Base-by-base conservation (phyloP, 2,797 vertebrate species). In the Anolis apletophallus region DNA sequence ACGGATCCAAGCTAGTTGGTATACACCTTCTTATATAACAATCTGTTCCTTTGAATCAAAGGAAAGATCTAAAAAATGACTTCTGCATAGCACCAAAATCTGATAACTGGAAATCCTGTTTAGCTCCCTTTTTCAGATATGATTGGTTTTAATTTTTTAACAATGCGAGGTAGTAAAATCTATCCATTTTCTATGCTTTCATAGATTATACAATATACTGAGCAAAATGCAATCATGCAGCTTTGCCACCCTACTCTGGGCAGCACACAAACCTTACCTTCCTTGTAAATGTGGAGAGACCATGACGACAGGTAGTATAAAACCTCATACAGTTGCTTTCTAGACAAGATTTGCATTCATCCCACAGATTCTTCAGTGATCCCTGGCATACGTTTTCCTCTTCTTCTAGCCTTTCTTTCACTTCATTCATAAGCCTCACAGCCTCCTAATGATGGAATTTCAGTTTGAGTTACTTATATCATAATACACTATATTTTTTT, bases 311-410 rank as follows among this genome's bases (percentile, higher is more conserved):
- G 91, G 96, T 95, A 91, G 96, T 96, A 71, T 98, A 97, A 89
- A 97, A 97, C 75, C 89, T 96, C 94, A 98, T 97, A 82, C 98
- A 99, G 17, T 95, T 96, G 1, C 97, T 97, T 93, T 98, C 96
- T 94, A 99, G 96, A 87, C 98, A 99, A 74, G 97, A 96, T 81
- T 96, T 93, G 95, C 98, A 99, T 91, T 96, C 95, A 71, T 97
- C 97, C 98, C 98, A 98, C 86, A 96, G 95, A 46, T 95, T 91
- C 92, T 96, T 96, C 87, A 97, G 91, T 83, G 97, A 96, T 87
- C 95, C 93, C 90, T 96, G 97, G 87, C 98, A 99, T 80, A 97
- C 96, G 88, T 95, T 96, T 96, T 98, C 97, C 40, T 97, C 97
- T 93, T 98, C 96, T 87, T 96, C 94, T 93, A 99, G 94, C 95